Evolutionary conservation across 2,888 invertebrate species (phyloP).

Genomic region (Tupiocoris notatus): DNA sequence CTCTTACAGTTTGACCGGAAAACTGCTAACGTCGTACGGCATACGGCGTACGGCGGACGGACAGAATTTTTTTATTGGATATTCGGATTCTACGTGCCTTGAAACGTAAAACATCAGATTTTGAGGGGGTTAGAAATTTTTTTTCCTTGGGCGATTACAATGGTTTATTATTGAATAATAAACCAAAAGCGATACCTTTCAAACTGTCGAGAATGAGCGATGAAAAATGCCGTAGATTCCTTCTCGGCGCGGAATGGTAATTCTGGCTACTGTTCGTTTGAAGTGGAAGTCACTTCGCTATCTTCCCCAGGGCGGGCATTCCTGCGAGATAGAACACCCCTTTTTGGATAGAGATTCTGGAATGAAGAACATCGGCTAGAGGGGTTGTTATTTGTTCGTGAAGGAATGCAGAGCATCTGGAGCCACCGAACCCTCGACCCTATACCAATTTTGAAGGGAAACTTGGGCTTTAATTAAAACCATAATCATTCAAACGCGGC

Average conservation of each 20-base stretch:
- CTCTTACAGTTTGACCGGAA: too few relatives aligned
- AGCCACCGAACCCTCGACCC: conserved; percentile 3
- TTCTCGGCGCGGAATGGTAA: conserved; percentile 5
- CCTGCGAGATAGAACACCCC: neutral
- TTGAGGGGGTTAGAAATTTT: too few relatives aligned
- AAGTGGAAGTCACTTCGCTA: neutral
- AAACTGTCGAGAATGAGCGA: neutral
- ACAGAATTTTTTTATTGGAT: too few relatives aligned
- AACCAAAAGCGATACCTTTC: too few relatives aligned
- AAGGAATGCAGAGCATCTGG: conserved; percentile 39
- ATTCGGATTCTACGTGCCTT: too few relatives aligned
- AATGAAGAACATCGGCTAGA: neutral
- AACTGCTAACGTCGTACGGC: too few relatives aligned
- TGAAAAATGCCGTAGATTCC: neutral
- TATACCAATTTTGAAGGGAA: conserved; percentile 6
- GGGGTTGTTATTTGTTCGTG: conserved; percentile 34
- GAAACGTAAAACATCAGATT: too few relatives aligned
- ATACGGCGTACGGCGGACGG: too few relatives aligned
- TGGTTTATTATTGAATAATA: too few relatives aligned
- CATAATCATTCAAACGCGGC: conserved; percentile 32
- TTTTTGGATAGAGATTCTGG: neutral
- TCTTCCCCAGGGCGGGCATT: conserved; percentile 4
- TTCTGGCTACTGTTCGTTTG: conserved; percentile 24
- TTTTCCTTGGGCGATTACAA: too few relatives aligned
- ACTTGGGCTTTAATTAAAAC: conserved; percentile 35